These are phyloP conservation scores for Psittacara wagleri DNA, from an alignment of 2,113 vertebrate genomes.

Conservation along the genomic window DNA sequence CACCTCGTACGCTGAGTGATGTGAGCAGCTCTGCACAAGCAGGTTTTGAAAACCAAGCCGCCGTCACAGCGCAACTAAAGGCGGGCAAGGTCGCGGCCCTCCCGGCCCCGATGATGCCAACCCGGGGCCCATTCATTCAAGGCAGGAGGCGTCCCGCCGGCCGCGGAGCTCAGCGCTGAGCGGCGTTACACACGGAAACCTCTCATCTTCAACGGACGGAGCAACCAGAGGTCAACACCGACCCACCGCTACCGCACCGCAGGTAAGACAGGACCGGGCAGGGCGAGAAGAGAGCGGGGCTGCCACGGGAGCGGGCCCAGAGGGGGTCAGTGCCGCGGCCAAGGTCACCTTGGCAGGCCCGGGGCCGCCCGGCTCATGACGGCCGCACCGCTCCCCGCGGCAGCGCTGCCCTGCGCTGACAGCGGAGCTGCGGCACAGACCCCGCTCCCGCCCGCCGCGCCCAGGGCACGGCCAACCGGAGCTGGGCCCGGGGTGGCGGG, in stretches of 20 bases:
- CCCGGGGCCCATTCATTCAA: neutral
- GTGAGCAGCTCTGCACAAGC: neutral
- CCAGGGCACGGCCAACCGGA: neutral
- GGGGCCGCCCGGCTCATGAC: neutral
- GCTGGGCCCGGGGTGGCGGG: neutral
- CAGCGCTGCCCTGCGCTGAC: neutral
- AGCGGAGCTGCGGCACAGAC: neutral
- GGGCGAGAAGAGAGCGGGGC: neutral
- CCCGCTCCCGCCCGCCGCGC: neutral
- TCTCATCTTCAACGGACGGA: neutral
- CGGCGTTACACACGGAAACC: neutral
- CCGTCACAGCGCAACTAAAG: neutral
- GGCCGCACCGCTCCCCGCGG: neutral
- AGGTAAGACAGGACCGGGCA: neutral
- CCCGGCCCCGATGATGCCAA: neutral
- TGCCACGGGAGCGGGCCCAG: neutral
- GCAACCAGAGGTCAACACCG: neutral
- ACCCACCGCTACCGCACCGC: neutral
- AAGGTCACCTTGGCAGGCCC: slow-evolving; percentile 59
- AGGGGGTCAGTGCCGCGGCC: neutral
- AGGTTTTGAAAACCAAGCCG: neutral
- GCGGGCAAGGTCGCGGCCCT: neutral
- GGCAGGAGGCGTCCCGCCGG: neutral
- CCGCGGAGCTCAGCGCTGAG: neutral
- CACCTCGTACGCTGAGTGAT: neutral